Base-by-base conservation (phyloP, 2,888 invertebrate genomes). In the Merodon equestris region DNA sequence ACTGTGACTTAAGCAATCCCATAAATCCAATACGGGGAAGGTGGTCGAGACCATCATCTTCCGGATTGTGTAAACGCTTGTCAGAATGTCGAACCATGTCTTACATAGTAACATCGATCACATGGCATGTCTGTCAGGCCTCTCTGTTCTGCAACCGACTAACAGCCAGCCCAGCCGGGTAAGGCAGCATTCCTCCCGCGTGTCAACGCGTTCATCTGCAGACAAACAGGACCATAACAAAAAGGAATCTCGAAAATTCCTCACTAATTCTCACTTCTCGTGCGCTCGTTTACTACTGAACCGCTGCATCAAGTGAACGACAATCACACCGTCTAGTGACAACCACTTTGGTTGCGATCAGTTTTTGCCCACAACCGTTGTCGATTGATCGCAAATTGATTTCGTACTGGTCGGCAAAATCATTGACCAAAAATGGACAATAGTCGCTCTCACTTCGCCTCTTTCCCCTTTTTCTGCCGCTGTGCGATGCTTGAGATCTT, bases 311-410 rank as follows among this genome's bases (percentile, higher is more conserved):
- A n/a, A n/a, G 27, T 27, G 27, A 27, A 27, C 27, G 27, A 27
- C 27, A 27, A 27, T 27, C 27, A 4, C 27, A 27, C 10, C 9
- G 40, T 10, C 12, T 19, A 19, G 61, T 19, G 15, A 12, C 57
- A n/a, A 15, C 53, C 63, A 71, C 58, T 54, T 57, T 64, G 54
- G 66, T 64, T 44, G 50, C 48, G 47, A 60, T 75, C 61, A 50
- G 36, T 58, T 70, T 76, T 75, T 61, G 14, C 51, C 18, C 10
- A n/a, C n/a, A n/a, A n/a, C n/a, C 34, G 63, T 68, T 61, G 48
- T 68, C 79, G 79, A 79, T 79, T 74, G 79, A 79, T 79, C 79
- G 79, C 79, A 79, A 74, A 79, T 79, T 79, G 79, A 79, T 79
- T 79, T 74, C 58, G 79, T 74, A 79, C 79, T 74, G 68, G 68